Conservation (phyloP, 2,113 vertebrate species). For the Onychostruthus taczanowskii region DNA sequence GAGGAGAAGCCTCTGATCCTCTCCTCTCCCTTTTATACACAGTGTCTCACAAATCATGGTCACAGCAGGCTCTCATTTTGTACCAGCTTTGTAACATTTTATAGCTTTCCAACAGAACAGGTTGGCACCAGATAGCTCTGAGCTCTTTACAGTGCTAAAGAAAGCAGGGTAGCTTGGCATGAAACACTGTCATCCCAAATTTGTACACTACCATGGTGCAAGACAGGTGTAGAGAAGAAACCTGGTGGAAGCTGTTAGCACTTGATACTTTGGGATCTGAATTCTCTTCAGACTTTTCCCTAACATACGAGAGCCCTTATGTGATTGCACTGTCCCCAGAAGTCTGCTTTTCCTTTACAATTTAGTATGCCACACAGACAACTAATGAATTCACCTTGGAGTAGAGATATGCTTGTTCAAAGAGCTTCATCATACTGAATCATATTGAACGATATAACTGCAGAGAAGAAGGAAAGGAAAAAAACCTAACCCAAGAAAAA, state of each 20-base stretch:
- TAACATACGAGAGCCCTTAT: fast-evolving
- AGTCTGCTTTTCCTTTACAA: neutral
- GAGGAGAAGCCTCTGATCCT: slow-evolving; percentile 13
- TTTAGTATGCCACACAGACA: neutral
- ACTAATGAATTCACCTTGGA: neutral
- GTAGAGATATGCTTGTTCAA: neutral
- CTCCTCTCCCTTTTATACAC: neutral
- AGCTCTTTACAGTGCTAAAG: neutral
- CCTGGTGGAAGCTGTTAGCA: neutral
- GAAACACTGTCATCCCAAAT: neutral
- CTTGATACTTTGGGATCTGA: neutral
- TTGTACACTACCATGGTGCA: neutral
- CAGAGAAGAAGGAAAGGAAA: neutral
- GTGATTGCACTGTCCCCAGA: neutral
- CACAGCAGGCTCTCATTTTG: neutral
- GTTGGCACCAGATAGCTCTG: neutral
- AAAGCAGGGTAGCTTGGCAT: neutral
- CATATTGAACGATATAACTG: neutral
- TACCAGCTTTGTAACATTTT: neutral
- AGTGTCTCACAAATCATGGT: slow-evolving; percentile 3
- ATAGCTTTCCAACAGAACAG: slow-evolving; percentile 23
- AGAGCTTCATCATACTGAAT: neutral
- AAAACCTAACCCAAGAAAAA: neutral
- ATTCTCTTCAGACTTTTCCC: neutral
- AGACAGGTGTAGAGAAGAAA: neutral